Evolutionary conservation across 2,113 vertebrate genomes (phyloP), one percentile per base, ranked within the genome.

Genomic region (Grantiella picta): DNA sequence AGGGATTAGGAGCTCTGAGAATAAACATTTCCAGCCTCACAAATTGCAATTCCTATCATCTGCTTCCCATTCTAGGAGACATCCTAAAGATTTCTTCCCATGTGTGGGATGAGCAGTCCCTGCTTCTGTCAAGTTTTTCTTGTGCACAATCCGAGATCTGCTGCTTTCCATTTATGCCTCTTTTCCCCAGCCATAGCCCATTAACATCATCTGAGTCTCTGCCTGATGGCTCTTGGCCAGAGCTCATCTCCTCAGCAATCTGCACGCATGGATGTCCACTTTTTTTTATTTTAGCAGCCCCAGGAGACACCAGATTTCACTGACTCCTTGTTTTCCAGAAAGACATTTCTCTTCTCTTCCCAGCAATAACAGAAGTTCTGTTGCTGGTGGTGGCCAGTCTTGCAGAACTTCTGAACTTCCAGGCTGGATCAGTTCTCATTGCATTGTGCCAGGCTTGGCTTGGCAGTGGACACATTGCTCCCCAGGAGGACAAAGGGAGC

Each of bases 201-300:
- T 66, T 83, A 53, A 85, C 75, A 64, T 80, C 75, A 64, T 87
- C 45, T 44, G 54, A 86, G 83, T 68, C 76, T 90, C 44, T 91
- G 76, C 89, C 89, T 82, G n/a, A 31, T 94, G 91, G 86, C 86
- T 80, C 28, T 80, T 59, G 73, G 76, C 93, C 96, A 81, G 21
- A 64, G 42, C 68, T 92, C 59, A 36, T 92, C 93, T 89, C 45
- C 17, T 82, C 79, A 61, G 57, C 68, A 49, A 49, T 86, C 63
- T 90, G 76, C 66, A 86, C 4, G 28, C 59, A 54, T 42, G 54
- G 73, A 53, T 38, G 53, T 86, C 63, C 64, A 31, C 52, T 54
- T 52, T 54, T 54, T 70, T 81, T 60, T 60, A 40, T 70, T 83
- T 82, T 36, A 86, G 50, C 50, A 90, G 72, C 72, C 88, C n/a